Base-by-base conservation (phyloP, 2,113 vertebrate genomes). In the Ochotona curzoniae region DNA sequence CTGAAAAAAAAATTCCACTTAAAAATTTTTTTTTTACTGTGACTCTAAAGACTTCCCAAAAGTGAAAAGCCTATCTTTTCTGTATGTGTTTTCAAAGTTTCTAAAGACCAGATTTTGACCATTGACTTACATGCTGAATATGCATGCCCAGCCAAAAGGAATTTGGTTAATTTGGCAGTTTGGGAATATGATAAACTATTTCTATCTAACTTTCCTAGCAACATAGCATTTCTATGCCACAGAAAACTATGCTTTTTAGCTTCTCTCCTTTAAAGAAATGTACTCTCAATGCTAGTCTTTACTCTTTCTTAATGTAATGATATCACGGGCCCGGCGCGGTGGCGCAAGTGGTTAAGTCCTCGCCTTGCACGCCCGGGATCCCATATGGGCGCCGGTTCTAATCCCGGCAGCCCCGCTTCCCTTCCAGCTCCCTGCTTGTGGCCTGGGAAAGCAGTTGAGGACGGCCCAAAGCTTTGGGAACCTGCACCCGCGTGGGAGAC, bases 41-140 rank as follows among this genome's bases (percentile, higher is more conserved):
- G 76, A 15, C 51, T 96, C 67, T 94, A 96, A 94, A 89, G 94
- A 95, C 78, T 93, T 95, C 96, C 94, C 87, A 89, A 93, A 57
- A 94, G 78, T 93, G 82, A 91, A 86, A 94, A 93, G 91, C 87
- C 61, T 38, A 63, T 89, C 89, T 89, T 87, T 57, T 96, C 92
- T 95, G 84, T 94, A 76, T 80, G 76, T 94, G 60, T 84, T 95
- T 94, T 95, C 84, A 95, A 95, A 93, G 70, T 96, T 73, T 95
- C 87, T 93, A 84, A 95, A 94, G 89, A 94, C 91, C 89, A 96
- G 91, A 91, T 95, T 97, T 94, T 96, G 96, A 93, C 96, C 96
- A 71, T 93, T 96, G 95, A 96, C 92, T 90, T 90, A 67, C 32
- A 38, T 83, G 91, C 90, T 96, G 74, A 96, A 94, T 93, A 88